Conservation (phyloP, 2,888 invertebrate species). For the Drosophila phalerata region DNA sequence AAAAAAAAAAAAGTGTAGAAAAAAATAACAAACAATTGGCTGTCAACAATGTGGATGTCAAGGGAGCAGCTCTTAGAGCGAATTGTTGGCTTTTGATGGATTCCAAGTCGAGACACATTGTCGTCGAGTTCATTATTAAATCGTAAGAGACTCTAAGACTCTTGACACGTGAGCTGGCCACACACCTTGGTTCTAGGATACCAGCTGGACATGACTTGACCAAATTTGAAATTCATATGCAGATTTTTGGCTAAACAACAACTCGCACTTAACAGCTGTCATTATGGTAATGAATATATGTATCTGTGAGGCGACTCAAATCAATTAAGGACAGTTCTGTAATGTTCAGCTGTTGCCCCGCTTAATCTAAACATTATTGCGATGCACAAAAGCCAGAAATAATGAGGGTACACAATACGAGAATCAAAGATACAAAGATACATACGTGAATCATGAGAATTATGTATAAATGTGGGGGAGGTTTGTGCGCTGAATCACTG, state of each 20-base stretch:
- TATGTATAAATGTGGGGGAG: conserved; percentile 20
- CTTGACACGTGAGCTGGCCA: conserved; percentile 76
- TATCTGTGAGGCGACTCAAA: conserved; percentile 24
- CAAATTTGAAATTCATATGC: conserved; percentile 61
- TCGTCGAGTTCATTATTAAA: conserved; percentile 77
- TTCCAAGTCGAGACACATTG: conserved; percentile 47
- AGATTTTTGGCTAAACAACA: conserved; percentile 47
- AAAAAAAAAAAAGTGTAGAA: conserved; percentile 43
- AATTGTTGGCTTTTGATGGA: conserved; percentile 47
- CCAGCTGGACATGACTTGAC: conserved; percentile 75
- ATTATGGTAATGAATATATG: conserved; percentile 1
- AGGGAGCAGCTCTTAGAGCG: conserved; percentile 63
- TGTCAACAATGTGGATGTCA: conserved; percentile 74
- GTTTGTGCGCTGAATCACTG: background rate
- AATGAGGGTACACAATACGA: conserved; percentile 69
- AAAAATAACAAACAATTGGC: conserved; percentile 63
- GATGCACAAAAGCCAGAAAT: conserved; percentile 74
- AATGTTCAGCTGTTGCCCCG: conserved; percentile 60
- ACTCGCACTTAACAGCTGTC: conserved; percentile 45
- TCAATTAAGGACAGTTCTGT: conserved; percentile 60
- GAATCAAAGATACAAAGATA: conserved; percentile 48
- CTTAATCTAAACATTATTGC: conserved; percentile 71
- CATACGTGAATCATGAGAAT: conserved; percentile 19
- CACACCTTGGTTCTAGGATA: conserved; percentile 42
- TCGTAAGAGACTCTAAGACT: conserved; percentile 39